Percentiles rank a stretch among this genome's conserved stretches.
Evolutionary conservation across 2,113 vertebrate genomes (phyloP).

Genomic region (Gobiocypris rarus): DNA sequence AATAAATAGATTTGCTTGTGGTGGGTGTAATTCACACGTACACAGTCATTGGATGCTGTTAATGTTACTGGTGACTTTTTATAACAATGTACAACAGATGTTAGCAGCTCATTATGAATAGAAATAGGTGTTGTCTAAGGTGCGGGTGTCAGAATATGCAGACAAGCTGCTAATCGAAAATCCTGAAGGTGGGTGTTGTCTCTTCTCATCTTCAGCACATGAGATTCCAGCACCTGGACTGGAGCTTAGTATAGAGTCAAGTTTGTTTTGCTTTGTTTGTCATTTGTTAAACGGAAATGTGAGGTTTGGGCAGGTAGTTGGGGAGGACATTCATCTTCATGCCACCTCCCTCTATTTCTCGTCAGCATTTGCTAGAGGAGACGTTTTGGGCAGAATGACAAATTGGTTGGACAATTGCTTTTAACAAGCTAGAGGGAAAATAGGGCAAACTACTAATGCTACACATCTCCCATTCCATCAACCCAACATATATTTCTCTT

Average conservation of each 20-base stretch:
- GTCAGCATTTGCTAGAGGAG: conserved; percentile 59
- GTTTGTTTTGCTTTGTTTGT: conserved; percentile 62
- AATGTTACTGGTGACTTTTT: neutral
- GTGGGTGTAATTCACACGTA: neutral
- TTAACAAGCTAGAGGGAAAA: conserved; percentile 79
- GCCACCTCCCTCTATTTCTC: conserved; percentile 51
- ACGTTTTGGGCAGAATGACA: conserved; percentile 70
- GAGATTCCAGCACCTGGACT: neutral
- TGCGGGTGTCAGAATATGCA: neutral
- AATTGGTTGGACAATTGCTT: conserved; percentile 79
- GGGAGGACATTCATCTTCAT: conserved; percentile 60
- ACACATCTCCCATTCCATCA: conserved; percentile 71
- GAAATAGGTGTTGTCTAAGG: neutral
- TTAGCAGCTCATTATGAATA: neutral
- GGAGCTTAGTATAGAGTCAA: conserved; percentile 14
- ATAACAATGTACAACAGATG: neutral
- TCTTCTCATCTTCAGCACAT: neutral
- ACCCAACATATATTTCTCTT: conserved; percentile 66
- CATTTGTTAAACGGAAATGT: conserved; percentile 63
- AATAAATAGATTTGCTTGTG: neutral
- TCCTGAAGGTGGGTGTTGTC: neutral
- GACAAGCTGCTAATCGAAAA: neutral
- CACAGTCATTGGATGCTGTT: neutral
- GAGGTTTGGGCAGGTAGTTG: conserved; percentile 52
- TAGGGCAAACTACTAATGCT: conserved; percentile 77